Base-by-base conservation (phyloP, 2,888 invertebrate species). In the Metacarcinus magister region DNA sequence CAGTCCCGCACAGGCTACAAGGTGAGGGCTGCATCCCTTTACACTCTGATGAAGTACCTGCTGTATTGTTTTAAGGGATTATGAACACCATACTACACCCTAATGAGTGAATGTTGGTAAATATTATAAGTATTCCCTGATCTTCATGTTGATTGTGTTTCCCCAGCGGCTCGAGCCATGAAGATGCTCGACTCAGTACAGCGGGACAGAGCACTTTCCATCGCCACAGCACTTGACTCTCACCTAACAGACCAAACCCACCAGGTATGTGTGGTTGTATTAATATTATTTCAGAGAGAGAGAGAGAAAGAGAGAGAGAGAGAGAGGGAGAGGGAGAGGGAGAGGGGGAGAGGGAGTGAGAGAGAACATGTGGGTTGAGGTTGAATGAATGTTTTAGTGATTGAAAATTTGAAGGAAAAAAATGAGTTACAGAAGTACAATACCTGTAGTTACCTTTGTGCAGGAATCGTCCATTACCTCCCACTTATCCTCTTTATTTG, bases 1-100 rank as follows among this genome's bases (percentile, higher is more conserved):
- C 98, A 97, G 98, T 99, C 97, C 98, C 98, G 97, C 98, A 98
- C 97, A 98, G 98, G 97, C 98, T 99, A 97, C 99, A 99, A 98
- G 99, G 98, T 98, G 97, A 39, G 48, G 90, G 43, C 39, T 93
- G 46, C 46, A 39, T 13, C 39, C 0, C 19, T 43, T 28, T 2
- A 5, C 4, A 46, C 1, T 13, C 7, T 39, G 39, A 39, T 0
- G 3, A 1, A 16, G 67, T 75, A 23, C 43, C 19, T 19, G 89
- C 60, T 23, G 23, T 60, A 23, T 60, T 23, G 23, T 60, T 60
- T 19, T 60, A 19, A 60, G 4, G 60, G 19, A 3, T 60, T 60
- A 0, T 48, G 48, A 2, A 13, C 13, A 48, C 39, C 39, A 39
- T 39, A 39, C 54, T 54, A 54, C 54, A 54, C 16, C 54, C 54